Evolutionary conservation across 1,140 invertebrate species (phyloP).

Genomic region (Hylyphantes graminicola): DNA sequence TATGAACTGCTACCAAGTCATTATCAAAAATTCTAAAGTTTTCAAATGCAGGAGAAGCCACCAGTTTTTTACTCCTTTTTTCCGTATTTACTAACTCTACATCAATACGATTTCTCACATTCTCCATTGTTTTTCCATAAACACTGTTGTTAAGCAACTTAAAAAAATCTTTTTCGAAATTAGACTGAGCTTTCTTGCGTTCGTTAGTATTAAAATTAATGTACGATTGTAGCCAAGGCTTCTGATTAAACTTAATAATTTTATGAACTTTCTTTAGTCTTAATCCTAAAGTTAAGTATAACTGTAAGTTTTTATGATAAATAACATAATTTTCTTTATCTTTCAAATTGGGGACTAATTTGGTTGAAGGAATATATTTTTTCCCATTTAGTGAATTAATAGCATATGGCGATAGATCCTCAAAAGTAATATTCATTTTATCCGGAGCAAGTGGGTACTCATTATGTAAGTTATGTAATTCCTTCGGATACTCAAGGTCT

Average conservation of each 20-base stretch:
- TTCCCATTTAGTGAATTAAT: too few relatives aligned
- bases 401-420: not conserved
- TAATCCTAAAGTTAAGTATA: not conserved
- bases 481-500: not conserved
- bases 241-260: slow-evolving; percentile 61
- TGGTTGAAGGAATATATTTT: not conserved
- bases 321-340: not conserved
- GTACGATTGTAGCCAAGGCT: not conserved
- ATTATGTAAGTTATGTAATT: not conserved
- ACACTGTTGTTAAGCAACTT: slow-evolving; percentile 35
- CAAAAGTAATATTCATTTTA: not conserved
- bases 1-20: not conserved
- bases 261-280: slow-evolving; percentile 42
- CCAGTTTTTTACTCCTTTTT: not conserved
- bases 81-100: not conserved
- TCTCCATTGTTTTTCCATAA: slow-evolving; percentile 22
- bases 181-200: slow-evolving; percentile 62
- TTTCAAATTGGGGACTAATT: not conserved
- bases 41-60: slow-evolving; percentile 3
- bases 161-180: slow-evolving; percentile 62
- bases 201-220: slow-evolving; percentile 67
- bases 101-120: slow-evolving; percentile 7
- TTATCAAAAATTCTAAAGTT: slow-evolving; percentile 57
- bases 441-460: not conserved
- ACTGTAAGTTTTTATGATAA: slow-evolving; percentile 7